phyloP scores from a whole-genome alignment of 2,797 vertebrate species.

The Lacerta viridis region DNA sequence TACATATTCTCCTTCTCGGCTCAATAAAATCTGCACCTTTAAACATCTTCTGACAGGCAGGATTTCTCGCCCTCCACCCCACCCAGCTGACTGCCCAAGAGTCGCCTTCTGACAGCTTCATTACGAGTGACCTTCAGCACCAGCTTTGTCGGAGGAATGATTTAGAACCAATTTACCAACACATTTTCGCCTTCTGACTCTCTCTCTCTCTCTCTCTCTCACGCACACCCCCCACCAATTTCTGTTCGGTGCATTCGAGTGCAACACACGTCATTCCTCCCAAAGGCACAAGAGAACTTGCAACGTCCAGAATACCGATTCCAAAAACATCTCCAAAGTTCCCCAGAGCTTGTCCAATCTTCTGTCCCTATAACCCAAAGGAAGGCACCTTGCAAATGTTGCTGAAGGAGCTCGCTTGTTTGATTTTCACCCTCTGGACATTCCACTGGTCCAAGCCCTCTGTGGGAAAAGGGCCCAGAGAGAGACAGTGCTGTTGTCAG shows the following conservation, averaged over 20 bases:
- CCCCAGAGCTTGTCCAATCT: neutral
- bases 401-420: too few species aligned
- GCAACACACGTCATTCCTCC: slow-evolving; percentile 2
- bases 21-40: slow-evolving; percentile 34
- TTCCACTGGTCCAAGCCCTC: too few species aligned
- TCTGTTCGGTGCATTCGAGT: neutral
- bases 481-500: too few species aligned
- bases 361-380: too few species aligned
- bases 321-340: neutral
- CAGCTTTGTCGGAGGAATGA: slow-evolving; percentile 54
- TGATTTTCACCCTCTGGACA: too few species aligned
- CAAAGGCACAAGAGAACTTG: neutral
- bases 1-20: slow-evolving; percentile 25
- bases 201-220: neutral
- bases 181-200: slow-evolving; percentile 21
- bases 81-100: slow-evolving; percentile 16
- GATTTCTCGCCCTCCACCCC: neutral
- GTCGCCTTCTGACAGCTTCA: slow-evolving; percentile 51
- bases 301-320: neutral
- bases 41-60: slow-evolving; percentile 40
- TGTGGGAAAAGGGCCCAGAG: too few species aligned
- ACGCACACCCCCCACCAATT: neutral
- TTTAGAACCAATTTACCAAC: slow-evolving; percentile 69
- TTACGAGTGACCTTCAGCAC: slow-evolving; percentile 69
- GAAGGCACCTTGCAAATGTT: too few species aligned